phyloP scores from a whole-genome alignment of 1,140 invertebrate species.

The Drosophila malerkotliana region DNA sequence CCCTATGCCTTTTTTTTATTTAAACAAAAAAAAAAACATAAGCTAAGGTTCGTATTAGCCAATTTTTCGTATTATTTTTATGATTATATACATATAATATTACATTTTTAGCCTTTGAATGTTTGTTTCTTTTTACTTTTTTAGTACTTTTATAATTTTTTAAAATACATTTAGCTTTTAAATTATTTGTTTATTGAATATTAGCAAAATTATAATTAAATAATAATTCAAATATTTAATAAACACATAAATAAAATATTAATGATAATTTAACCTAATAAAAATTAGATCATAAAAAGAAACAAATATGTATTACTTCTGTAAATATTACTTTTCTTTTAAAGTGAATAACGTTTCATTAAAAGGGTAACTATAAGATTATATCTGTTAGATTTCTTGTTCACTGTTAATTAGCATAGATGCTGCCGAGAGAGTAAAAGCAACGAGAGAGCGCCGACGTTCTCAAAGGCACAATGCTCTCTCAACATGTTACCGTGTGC shows the following conservation, averaged over 20 bases:
- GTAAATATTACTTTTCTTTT: not conserved
- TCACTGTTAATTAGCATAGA: not conserved
- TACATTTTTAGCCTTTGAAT: too few species aligned
- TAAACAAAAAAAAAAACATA: not conserved
- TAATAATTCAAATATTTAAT: too few species aligned
- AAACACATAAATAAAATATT: too few species aligned
- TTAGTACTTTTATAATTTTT: too few species aligned
- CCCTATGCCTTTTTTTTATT: not conserved
- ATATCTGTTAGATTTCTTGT: not conserved
- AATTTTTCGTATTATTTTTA: not conserved
- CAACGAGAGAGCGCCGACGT: not conserved
- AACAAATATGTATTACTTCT: not conserved
- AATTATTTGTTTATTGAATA: too few species aligned
- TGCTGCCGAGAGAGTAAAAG: not conserved
- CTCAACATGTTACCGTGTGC: not conserved
- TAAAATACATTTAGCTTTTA: too few species aligned
- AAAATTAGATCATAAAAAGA: not conserved
- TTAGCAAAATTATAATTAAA: too few species aligned
- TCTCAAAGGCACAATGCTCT: not conserved
- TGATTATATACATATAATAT: too few species aligned
- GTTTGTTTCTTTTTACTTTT: too few species aligned
- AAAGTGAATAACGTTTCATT: not conserved
- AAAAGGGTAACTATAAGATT: not conserved
- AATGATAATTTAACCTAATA: not conserved
- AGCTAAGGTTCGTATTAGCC: not conserved